Conservation (phyloP, 2,888 invertebrate species). For the Cephus pygmeus region DNA sequence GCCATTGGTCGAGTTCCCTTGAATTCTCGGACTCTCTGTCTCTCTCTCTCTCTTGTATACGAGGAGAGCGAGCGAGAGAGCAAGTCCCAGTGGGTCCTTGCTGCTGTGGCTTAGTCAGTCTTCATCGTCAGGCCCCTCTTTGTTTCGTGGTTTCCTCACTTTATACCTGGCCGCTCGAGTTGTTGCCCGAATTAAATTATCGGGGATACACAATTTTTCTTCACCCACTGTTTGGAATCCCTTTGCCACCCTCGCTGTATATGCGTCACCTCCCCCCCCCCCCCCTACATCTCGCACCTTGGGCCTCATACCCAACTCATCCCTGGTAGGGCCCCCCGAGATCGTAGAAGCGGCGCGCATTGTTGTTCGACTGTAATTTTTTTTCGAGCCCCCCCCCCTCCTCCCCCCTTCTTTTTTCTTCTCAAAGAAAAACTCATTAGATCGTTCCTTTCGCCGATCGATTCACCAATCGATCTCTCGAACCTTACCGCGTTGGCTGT, state of each 20-base stretch:
- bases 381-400: neutral
- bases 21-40: constrained; percentile 16
- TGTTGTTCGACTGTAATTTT: constrained; percentile 23
- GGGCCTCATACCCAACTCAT: constrained; percentile 13
- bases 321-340: constrained; percentile 1
- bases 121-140: constrained; percentile 3
- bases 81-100: too few relatives aligned
- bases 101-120: neutral
- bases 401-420: neutral
- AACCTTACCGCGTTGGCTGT: too few relatives aligned
- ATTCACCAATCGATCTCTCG: too few relatives aligned
- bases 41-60: constrained; percentile 11
- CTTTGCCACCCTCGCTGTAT: constrained; percentile 5
- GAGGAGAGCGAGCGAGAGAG: too few relatives aligned
- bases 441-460: neutral
- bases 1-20: constrained; percentile 1
- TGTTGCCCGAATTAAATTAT: constrained; percentile 32
- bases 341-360: constrained; percentile 10
- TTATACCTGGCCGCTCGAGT: constrained; percentile 34
- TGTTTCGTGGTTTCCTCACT: constrained; percentile 5
- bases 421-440: constrained; percentile 7
- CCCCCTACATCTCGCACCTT: neutral
- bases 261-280: neutral
- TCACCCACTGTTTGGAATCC: constrained; percentile 1
- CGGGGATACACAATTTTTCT: constrained; percentile 31